Conservation (phyloP, 1,140 invertebrate genomes). For the Trichonephila clavipes region DNA sequence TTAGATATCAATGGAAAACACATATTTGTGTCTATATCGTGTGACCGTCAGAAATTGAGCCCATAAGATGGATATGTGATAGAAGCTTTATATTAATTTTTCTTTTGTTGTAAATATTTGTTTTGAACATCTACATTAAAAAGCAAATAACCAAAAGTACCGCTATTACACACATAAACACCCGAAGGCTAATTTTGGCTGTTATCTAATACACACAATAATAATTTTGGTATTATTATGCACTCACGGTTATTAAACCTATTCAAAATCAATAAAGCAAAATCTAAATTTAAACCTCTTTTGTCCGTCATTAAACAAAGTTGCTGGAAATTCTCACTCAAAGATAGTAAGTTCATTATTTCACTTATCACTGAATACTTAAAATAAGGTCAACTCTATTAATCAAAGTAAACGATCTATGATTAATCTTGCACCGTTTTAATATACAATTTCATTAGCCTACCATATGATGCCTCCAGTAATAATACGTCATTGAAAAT, state of each 20-base stretch:
- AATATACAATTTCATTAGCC: constrained; percentile 20
- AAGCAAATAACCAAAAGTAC: no score
- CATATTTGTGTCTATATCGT: no score
- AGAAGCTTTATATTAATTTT: no score
- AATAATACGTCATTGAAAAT: constrained; percentile 40
- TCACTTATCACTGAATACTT: constrained; percentile 27
- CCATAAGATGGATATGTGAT: no score
- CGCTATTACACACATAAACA: no score
- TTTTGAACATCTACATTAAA: no score
- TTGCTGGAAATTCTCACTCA: not conserved
- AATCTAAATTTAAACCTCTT: not conserved
- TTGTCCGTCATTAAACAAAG: not conserved
- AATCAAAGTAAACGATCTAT: constrained; percentile 5
- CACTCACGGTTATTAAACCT: not conserved
- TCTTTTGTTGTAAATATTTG: no score
- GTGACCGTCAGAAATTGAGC: no score
- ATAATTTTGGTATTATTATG: not conserved
- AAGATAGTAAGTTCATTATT: constrained; percentile 27
- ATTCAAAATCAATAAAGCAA: not conserved
- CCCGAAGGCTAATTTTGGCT: no score
- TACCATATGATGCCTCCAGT: not conserved
- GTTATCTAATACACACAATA: no score
- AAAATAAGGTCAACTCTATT: constrained; percentile 23
- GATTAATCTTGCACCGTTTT: not conserved
- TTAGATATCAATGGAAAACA: no score